These are phyloP conservation scores for Strix uralensis DNA, from an alignment of 2,113 vertebrate species.

Conservation along the genomic window DNA sequence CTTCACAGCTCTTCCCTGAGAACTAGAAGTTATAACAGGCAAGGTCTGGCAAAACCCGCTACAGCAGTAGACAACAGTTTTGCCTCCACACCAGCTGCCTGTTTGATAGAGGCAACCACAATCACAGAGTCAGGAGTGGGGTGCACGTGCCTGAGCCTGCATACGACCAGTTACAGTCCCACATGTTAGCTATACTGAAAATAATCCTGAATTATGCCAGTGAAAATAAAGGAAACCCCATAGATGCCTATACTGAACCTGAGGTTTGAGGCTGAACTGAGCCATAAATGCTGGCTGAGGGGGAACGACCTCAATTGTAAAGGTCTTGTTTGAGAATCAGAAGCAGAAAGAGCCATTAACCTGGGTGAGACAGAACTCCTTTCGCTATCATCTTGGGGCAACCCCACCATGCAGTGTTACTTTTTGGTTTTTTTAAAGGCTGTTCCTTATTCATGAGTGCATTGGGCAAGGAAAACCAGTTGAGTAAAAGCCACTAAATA, in stretches of 20 bases:
- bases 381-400: background rate
- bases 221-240: background rate
- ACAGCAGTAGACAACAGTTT: background rate
- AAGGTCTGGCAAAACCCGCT: background rate
- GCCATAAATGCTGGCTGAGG: background rate
- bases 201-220: background rate
- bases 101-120: background rate
- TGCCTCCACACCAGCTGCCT: background rate
- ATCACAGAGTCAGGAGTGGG: background rate
- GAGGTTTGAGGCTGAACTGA: background rate
- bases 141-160: fast-evolving
- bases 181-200: background rate
- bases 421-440: background rate
- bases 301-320: background rate
- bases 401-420: too few species aligned
- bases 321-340: background rate
- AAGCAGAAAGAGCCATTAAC: background rate
- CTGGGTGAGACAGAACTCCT: background rate
- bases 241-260: background rate
- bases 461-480: background rate
- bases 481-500: background rate
- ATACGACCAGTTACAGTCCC: background rate
- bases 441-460: background rate
- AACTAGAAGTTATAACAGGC: background rate
- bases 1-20: background rate